A percentile compares a stretch with the other conserved stretches of the same genome.
Evolutionary conservation across 2,797 vertebrate genomes (phyloP).

Genomic region (Premnoplex brunnescens): DNA sequence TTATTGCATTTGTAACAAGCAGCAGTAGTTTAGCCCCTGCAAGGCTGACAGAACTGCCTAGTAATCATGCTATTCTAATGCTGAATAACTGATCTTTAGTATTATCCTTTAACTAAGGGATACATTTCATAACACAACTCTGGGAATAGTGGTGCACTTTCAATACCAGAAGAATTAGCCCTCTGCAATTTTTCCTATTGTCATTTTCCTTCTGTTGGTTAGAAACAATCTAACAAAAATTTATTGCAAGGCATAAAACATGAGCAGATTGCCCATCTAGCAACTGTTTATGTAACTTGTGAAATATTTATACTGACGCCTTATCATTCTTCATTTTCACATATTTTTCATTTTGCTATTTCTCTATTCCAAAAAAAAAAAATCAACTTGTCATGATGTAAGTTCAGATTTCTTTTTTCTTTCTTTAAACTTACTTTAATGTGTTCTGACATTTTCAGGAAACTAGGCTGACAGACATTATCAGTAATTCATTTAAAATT

Average conservation of each 20-base stretch:
- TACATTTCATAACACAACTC: background rate
- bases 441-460: background rate
- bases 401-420: background rate
- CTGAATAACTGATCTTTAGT: background rate
- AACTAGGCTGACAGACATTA: background rate
- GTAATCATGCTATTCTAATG: background rate
- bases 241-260: background rate
- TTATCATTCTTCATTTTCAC: background rate
- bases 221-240: background rate
- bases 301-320: background rate
- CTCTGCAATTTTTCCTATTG: background rate
- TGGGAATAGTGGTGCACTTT: background rate
- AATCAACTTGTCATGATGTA: background rate
- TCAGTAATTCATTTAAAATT: background rate
- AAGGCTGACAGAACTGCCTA: background rate
- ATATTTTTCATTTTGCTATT: background rate
- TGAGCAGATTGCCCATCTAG: background rate
- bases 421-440: background rate
- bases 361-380: background rate
- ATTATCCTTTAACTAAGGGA: background rate
- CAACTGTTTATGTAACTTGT: background rate
- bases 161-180: background rate
- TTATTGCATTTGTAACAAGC: slow-evolving; percentile 3
- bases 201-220: background rate
- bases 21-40: background rate